Evolutionary conservation across 2,888 invertebrate species (phyloP).

Genomic region (Amblyjoppa proteus): DNA sequence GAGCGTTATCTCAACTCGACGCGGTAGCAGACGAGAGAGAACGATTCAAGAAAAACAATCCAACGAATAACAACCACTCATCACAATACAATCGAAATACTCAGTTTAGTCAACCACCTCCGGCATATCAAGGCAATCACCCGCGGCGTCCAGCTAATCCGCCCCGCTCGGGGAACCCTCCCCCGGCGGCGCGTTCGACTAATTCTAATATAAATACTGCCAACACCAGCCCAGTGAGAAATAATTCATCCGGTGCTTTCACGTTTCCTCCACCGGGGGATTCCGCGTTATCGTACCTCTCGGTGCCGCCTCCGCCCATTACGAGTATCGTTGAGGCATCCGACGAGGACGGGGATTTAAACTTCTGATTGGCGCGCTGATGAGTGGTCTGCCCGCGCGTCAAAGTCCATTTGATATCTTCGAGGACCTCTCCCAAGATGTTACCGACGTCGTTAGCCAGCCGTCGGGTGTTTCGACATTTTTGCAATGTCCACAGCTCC

Average conservation of each 20-base stretch:
- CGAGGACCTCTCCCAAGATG: constrained; percentile 6
- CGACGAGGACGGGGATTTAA: constrained; percentile 46
- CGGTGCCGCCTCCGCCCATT: not conserved
- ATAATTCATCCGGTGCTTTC: too few species aligned
- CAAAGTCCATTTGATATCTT: constrained; percentile 22
- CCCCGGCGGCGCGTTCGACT: too few species aligned
- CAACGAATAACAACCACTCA: too few species aligned
- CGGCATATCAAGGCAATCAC: too few species aligned
- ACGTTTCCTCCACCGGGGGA: not conserved
- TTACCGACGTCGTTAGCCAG: not conserved
- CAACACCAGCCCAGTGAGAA: too few species aligned
- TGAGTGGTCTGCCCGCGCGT: constrained; percentile 49
- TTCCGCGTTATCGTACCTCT: not conserved
- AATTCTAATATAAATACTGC: too few species aligned
- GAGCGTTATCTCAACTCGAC: constrained; percentile 4
- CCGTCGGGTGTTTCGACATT: not conserved
- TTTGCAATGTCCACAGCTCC: constrained; percentile 9
- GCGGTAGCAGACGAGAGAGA: not conserved
- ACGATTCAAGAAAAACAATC: too few species aligned
- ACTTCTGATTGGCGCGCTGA: constrained; percentile 52
- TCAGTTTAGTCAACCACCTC: too few species aligned
- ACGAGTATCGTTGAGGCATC: too few species aligned
- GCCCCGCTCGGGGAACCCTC: too few species aligned
- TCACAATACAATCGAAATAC: too few species aligned
- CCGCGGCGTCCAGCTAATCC: too few species aligned